Evolutionary conservation across 2,797 vertebrate genomes (phyloP).

Genomic region (Pteronotus mesoamericanus): DNA sequence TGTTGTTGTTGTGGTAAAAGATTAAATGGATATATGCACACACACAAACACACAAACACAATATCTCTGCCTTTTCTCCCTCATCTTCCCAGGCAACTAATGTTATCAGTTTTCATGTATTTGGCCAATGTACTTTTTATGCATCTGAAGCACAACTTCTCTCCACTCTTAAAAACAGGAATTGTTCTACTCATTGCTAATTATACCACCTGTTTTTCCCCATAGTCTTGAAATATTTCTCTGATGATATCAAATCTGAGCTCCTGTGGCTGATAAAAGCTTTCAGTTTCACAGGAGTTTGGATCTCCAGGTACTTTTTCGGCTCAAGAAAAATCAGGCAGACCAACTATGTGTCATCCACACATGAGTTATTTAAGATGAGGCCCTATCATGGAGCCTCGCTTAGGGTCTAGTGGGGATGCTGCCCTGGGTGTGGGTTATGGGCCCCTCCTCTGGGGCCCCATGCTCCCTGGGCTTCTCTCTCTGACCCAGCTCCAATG

Average conservation of each 20-base stretch:
- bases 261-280: neutral
- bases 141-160: neutral
- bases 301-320: constrained; percentile 36
- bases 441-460: neutral
- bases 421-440: neutral
- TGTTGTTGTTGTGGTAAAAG: neutral
- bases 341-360: neutral
- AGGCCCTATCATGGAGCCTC: neutral
- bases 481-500: neutral
- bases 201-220: neutral
- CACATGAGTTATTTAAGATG: neutral
- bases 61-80: neutral
- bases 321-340: neutral
- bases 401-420: neutral
- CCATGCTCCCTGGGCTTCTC: neutral
- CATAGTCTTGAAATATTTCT: neutral
- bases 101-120: neutral
- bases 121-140: neutral
- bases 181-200: neutral
- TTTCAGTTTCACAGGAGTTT: constrained; percentile 17
- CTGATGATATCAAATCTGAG: neutral
- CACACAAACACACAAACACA: neutral
- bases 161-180: neutral
- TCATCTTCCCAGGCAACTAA: neutral
- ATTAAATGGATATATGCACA: neutral